Base-by-base conservation (phyloP, 2,888 invertebrate species). In the Drepanosiphum platanoidis region DNA sequence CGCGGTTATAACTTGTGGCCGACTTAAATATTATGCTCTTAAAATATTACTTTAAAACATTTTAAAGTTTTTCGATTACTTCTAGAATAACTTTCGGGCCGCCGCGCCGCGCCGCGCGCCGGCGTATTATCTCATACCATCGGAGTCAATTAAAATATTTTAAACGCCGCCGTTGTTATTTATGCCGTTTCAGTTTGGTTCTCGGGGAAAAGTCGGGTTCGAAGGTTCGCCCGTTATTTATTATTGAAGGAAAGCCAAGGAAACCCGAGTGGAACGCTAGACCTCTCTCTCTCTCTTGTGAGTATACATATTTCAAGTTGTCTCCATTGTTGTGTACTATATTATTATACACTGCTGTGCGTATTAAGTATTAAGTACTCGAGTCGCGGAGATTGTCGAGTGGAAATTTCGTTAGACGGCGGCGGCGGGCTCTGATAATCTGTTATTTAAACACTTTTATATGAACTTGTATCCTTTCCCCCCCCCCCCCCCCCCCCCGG, bases 11-110 rank as follows among this genome's bases (percentile, higher is more conserved):
- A 46, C 72, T 46, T 46, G 72, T 30, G 42, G 72, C 27, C 46
- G 42, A 27, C 46, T 72, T 72, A 46, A 72, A 32, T 32, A 46
- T 46, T 27, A 30, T 64, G n/a, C 61, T 5, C 9, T 30, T 30
- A 30, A 72, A 72, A 8, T 46, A 11, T 46, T 46, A 9, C 46
- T 72, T 30, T 22, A 46, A 42, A 72, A 72, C 32, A n/a, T n/a
- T n/a, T n/a, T 46, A 72, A 72, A 72, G 42, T 72, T 72, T 72
- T 72, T 72, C 18, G 72, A 72, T 72, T 72, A 72, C 22, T 72
- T 72, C 30, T 30, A 46, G 46, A 46, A 72, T 46, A 72, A 46
- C 46, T 72, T 46, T 30, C n/a, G n/a, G n/a, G n/a, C n/a, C n/a
- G n/a, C n/a, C n/a, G n/a, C n/a, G n/a, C n/a, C n/a, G n/a, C n/a